A percentile compares a stretch with the other conserved stretches of the same genome.
Evolutionary conservation across 2,888 invertebrate genomes (phyloP).

Genomic region (Macrosoma leucophasiata): DNA sequence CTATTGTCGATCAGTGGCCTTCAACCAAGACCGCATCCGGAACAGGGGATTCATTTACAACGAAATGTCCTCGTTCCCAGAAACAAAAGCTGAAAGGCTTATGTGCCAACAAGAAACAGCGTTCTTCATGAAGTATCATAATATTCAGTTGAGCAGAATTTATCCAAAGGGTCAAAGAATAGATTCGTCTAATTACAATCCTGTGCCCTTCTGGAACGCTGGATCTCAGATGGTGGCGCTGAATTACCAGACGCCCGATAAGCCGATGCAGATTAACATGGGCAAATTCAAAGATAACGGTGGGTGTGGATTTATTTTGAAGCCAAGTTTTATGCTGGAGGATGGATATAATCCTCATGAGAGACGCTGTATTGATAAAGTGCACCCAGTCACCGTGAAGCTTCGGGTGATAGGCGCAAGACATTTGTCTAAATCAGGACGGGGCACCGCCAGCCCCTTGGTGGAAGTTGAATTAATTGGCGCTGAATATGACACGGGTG

Average conservation of each 20-base stretch:
- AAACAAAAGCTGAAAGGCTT: conserved; percentile 94
- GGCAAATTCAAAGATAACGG: conserved; percentile 96
- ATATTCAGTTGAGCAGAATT: conserved; percentile 91
- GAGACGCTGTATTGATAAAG: conserved; percentile 68
- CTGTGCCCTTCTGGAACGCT: conserved; percentile 95
- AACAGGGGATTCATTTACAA: conserved; percentile 84
- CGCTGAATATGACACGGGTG: conserved; percentile 88
- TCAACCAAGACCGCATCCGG: conserved; percentile 83
- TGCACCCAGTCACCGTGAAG: conserved; percentile 73
- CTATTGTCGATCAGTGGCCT: conserved; percentile 91
- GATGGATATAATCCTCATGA: conserved; percentile 88
- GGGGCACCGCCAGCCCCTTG: conserved; percentile 91
- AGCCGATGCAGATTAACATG: conserved; percentile 96
- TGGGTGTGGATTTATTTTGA: conserved; percentile 92
- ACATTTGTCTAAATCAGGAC: conserved; percentile 88
- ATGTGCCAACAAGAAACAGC: conserved; percentile 85
- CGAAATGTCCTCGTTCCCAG: conserved; percentile 99
- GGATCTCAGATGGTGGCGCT: conserved; percentile 98
- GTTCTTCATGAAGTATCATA: conserved; percentile 87
- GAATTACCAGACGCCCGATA: conserved; percentile 97
- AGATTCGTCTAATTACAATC: conserved; percentile 98
- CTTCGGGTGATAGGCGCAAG: conserved; percentile 92
- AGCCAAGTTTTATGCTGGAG: conserved; percentile 91
- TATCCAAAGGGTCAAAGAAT: conserved; percentile 96
- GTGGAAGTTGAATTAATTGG: conserved; percentile 95